phyloP scores from a whole-genome alignment of 2,888 invertebrate species.

The Eilema caniola region DNA sequence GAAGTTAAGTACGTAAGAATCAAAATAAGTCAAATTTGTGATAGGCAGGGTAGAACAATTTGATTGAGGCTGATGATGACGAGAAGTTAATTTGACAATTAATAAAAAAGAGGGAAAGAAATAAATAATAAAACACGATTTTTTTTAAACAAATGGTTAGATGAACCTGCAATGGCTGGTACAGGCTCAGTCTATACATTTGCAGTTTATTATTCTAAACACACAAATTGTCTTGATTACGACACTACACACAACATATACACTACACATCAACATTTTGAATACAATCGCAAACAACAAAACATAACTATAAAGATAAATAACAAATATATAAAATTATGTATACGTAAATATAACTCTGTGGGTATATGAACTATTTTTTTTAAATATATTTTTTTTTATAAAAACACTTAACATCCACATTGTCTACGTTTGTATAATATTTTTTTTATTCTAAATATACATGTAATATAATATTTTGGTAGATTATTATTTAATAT shows the following conservation, averaged over 20 bases:
- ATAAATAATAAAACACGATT: slow-evolving; percentile 57
- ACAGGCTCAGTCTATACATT: slow-evolving; percentile 73
- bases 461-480: neutral
- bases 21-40: too few relatives aligned
- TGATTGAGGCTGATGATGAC: too few relatives aligned
- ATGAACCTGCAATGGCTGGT: slow-evolving; percentile 81
- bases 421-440: slow-evolving; percentile 32
- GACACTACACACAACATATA: slow-evolving; percentile 44
- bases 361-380: slow-evolving; percentile 82
- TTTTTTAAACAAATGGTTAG: slow-evolving; percentile 72
- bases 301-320: slow-evolving; percentile 45
- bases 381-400: slow-evolving; percentile 65
- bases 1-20: too few relatives aligned
- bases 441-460: neutral
- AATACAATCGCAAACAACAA: slow-evolving; percentile 39
- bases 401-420: slow-evolving; percentile 80
- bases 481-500: neutral
- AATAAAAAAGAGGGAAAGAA: neutral
- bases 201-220: slow-evolving; percentile 65
- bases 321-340: slow-evolving; percentile 39
- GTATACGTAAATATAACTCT: slow-evolving; percentile 47
- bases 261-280: slow-evolving; percentile 44
- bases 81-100: too few relatives aligned
- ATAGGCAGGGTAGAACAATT: too few relatives aligned
- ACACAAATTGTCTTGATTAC: slow-evolving; percentile 50